A percentile compares a stretch with the other conserved stretches of the same genome.
These are phyloP conservation scores for Paratilapia polleni DNA, from an alignment of 2,113 vertebrate species.

Conservation along the genomic window DNA sequence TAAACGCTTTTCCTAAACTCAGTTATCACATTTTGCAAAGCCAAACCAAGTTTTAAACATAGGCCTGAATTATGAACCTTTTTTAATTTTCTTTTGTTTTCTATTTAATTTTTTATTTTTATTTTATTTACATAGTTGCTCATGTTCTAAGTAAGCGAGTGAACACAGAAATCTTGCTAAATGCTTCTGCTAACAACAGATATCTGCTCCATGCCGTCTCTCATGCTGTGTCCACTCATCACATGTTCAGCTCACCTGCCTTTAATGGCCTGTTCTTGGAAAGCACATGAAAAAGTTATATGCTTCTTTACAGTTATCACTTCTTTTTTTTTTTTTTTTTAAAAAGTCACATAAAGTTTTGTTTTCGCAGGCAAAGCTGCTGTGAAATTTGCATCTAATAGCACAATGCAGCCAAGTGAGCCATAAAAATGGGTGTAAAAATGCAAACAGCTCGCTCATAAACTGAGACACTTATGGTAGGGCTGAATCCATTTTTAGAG, in stretches of 20 bases:
- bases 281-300: not conserved
- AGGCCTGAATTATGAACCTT: not conserved
- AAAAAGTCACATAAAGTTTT: not conserved
- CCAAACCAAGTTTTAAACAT: too few relatives aligned
- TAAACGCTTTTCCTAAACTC: too few relatives aligned
- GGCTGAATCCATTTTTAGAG: not conserved
- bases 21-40: too few relatives aligned
- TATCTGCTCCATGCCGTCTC: not conserved
- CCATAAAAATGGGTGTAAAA: conserved; percentile 50
- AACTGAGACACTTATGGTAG: conserved; percentile 58
- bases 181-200: too few relatives aligned
- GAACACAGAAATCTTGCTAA: not conserved
- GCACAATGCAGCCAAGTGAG: not conserved
- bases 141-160: not conserved
- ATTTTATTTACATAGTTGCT: not conserved
- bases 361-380: conserved; percentile 13
- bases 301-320: not conserved
- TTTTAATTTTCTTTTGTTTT: not conserved
- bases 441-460: conserved; percentile 59
- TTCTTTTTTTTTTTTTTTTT: too few relatives aligned
- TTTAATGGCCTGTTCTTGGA: conserved; percentile 15
- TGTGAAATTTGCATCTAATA: not conserved
- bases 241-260: not conserved
- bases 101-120: not conserved
- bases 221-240: not conserved